Evolutionary conservation across 2,113 vertebrate genomes (phyloP).

Genomic region (Triplophysa rosa): DNA sequence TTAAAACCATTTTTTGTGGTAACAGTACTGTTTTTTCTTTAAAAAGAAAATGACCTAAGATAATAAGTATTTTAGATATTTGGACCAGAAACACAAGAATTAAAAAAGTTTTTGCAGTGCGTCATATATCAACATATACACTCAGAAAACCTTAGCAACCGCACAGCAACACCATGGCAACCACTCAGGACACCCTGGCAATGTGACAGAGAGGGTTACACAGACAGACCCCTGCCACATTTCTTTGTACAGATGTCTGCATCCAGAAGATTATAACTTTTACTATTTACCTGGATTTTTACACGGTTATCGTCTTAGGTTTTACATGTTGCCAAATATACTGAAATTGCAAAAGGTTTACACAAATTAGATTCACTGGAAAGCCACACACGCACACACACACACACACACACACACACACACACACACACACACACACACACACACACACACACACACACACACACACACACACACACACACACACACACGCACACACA

Average conservation of each 20-base stretch:
- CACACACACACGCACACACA: not conserved
- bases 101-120: no score
- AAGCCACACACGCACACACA: constrained; percentile 4
- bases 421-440: constrained; percentile 2
- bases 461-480: not conserved
- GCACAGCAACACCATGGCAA: not conserved
- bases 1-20: no score
- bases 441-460: not conserved
- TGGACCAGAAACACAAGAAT: no score
- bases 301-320: not conserved
- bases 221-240: not conserved
- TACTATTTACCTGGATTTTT: no score
- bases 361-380: not conserved
- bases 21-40: no score
- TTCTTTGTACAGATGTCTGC: not conserved
- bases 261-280: not conserved
- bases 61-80: no score
- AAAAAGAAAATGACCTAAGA: no score
- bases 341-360: not conserved
- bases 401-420: constrained; percentile 1
- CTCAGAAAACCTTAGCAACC: not conserved
- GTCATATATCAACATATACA: not conserved
- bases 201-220: not conserved
- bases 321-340: not conserved
- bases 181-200: not conserved